Percentiles rank a stretch among this genome's conserved stretches.
Evolutionary conservation across 2,797 vertebrate genomes (phyloP).

Genomic region (Picus viridis): DNA sequence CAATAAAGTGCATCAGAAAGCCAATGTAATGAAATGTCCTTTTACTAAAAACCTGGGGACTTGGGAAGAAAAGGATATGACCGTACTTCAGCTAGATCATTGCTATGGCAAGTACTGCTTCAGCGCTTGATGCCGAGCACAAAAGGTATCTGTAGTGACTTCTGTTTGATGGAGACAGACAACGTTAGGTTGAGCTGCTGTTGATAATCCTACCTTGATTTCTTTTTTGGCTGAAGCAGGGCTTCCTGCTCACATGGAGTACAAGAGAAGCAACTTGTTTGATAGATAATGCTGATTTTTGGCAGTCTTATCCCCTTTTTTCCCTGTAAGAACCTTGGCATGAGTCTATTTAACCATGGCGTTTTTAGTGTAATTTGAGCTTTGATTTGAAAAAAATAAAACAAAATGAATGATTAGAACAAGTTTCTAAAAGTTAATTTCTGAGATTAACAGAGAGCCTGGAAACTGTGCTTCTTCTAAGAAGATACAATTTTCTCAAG

Average conservation of each 20-base stretch:
- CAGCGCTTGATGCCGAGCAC: not conserved
- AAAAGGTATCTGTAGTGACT: slow-evolving; percentile 7
- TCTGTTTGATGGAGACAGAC: slow-evolving; percentile 10
- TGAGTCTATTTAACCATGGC: not conserved
- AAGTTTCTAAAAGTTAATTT: not conserved
- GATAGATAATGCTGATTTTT: not conserved
- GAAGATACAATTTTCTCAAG: not conserved
- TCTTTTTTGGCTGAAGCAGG: not conserved
- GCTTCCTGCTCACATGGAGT: not conserved
- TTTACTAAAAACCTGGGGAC: slow-evolving; percentile 25
- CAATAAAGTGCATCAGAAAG: slow-evolving; percentile 23
- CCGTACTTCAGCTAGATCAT: slow-evolving; percentile 1
- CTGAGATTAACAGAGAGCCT: not conserved
- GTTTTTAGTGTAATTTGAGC: not conserved
- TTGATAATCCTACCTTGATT: not conserved
- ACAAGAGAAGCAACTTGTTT: not conserved
- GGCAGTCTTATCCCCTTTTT: not conserved
- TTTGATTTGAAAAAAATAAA: not conserved
- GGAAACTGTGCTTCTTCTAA: not conserved
- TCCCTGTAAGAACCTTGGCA: not conserved
- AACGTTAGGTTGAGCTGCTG: not conserved
- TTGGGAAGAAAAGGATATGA: not conserved
- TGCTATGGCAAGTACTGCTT: slow-evolving; percentile 35
- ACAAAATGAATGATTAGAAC: not conserved
- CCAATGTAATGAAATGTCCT: slow-evolving; percentile 53